A percentile compares a stretch with the other conserved stretches of the same genome.
Evolutionary conservation across 2,888 invertebrate species (phyloP).

Genomic region (Heliconius ethilla): DNA sequence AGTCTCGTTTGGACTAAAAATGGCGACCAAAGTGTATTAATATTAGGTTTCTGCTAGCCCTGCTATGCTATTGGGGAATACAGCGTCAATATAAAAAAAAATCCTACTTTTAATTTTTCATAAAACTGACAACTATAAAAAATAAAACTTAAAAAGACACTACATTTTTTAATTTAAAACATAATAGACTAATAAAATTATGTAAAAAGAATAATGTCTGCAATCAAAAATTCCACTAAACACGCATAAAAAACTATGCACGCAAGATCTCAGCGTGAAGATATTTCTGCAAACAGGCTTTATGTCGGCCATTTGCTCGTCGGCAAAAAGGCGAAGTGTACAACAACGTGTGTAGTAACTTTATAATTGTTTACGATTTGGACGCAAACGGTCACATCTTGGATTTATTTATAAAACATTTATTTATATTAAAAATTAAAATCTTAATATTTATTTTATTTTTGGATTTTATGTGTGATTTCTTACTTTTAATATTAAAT

Average conservation of each 20-base stretch:
- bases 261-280: slow-evolving; percentile 1
- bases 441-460: background rate
- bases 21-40: no score
- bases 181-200: background rate
- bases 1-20: no score
- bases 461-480: background rate
- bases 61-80: no score
- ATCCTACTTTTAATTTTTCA: no score
- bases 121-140: background rate
- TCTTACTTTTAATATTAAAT: background rate
- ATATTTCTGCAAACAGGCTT: slow-evolving; percentile 23
- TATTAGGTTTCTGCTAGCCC: no score
- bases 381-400: slow-evolving; percentile 30
- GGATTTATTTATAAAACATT: background rate
- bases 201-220: background rate
- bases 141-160: background rate
- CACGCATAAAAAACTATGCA: background rate
- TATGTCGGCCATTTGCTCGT: slow-evolving; percentile 37
- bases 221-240: background rate
- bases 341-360: slow-evolving; percentile 31
- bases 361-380: slow-evolving; percentile 36
- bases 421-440: background rate
- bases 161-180: background rate
- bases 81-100: no score
- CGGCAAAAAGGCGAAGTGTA: slow-evolving; percentile 34